Base-by-base conservation (phyloP, 1,140 invertebrate genomes). In the Zaprionus tsacasi region DNA sequence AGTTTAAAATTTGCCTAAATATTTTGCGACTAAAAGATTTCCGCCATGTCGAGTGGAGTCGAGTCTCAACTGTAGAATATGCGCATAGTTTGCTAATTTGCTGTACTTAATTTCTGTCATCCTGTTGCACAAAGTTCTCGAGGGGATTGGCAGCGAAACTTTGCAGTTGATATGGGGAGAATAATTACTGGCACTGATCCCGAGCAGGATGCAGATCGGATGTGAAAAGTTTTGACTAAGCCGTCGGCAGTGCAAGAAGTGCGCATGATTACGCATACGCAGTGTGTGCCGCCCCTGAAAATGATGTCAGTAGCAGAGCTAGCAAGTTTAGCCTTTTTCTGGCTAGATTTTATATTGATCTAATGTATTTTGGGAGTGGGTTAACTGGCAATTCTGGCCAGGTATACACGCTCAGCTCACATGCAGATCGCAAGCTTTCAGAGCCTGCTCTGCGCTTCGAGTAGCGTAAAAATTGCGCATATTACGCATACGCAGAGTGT, bases 11-110 rank as follows among this genome's bases (percentile, higher is more conserved):
- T 78, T 83, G 80, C 83, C 81, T 78, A 89, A 88, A 83, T 89
- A 89, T 89, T 88, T 88, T 83, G 27, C 74, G 68, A 78, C 85
- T 83, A 73, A 78, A 80, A 88, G 85, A 89, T 89, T 88, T 89
- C 83, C 83, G 85, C 70, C 55, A 7, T 35, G 38, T 5, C 45
- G 17, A 25, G 17, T 17, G 10, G 45, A 50, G 45, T 38, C 71
- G 66, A 74, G 21, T 21, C 21, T 21, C 21, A 21, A 21, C 21
- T 21, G 21, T 1, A 21, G 75, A 61, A 86, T 6, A 30, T 30
- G 27, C 27, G 27, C 27, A 30, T 82, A 86, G 83, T 87, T 76
- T 79, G 73, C 80, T 88, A 88, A 88, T 88, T 88, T 89, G 40
- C 52, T 48, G 45, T 54, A 70, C 74, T 73, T 83, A 89, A 88